Evolutionary conservation across 2,113 vertebrate genomes (phyloP), one percentile per base, ranked within the genome.

Genomic region (Bolborhynchus lineola): DNA sequence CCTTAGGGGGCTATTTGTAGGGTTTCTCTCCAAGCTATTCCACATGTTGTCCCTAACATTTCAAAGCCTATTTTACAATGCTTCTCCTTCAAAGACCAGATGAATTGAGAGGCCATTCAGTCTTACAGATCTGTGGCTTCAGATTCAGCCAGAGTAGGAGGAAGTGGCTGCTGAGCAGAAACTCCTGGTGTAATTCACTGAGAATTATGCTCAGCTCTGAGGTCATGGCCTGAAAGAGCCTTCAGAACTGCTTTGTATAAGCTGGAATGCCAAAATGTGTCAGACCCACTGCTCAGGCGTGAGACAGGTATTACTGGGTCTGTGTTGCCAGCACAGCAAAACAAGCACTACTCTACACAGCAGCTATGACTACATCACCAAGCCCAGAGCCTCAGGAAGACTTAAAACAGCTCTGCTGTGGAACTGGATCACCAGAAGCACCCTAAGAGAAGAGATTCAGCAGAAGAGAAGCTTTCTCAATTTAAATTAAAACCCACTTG

Each of bases 261-360:
- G 0, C 15, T 33, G 2, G 60, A 26, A 71, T 9, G 8, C 11
- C 63, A 31, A 65, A 80, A 53, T 3, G 15, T 11, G 47, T 78
- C 47, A 94, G 57, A 55, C 13, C 7, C 26, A 29, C 16, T 46
- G 49, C 69, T 75, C 55, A 46, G 46, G 37, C 35, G 31, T 16
- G 46, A 37, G 16, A 42, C 0, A 0, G 7, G 11, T 75, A 37
- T 77, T 74, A 72, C 17, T 42, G 68, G 33, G 39, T 33, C 49
- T 77, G 53, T 33, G 35, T 16, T 80, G 39, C 24, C 86, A 76
- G 52, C 24, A 37, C 25, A 39, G 37, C 26, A 46, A 59, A 26
- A 53, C 25, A 62, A 57, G 29, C 26, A 28, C 31, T 28, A 7
- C 35, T 35, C 10, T 18, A 33, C 3, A 0, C 28, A 82, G 26